These are phyloP conservation scores for Prochilodus magdalenae DNA, from an alignment of 2,113 vertebrate genomes.

Conservation along the genomic window DNA sequence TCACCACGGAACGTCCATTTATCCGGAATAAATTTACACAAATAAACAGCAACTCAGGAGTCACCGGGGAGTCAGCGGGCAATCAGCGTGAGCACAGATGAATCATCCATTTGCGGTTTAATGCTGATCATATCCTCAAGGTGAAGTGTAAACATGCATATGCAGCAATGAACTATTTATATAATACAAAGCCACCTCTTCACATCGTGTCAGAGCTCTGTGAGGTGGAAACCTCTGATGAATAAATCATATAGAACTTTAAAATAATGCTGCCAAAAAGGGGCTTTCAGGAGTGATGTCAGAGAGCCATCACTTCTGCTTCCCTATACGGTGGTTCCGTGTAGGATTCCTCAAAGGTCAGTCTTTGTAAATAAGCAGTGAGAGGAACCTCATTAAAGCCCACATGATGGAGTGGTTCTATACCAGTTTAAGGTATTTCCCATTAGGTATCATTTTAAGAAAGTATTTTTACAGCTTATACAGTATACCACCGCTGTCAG, in stretches of 20 bases:
- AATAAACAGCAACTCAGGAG: conserved; percentile 22
- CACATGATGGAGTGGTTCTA: too few species aligned
- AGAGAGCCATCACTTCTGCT: neutral
- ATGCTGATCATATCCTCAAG: neutral
- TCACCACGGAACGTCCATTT: neutral
- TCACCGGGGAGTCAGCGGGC: conserved; percentile 6
- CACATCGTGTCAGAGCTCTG: neutral
- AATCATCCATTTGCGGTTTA: conserved; percentile 16
- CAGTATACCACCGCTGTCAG: too few species aligned
- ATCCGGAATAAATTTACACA: conserved; percentile 3
- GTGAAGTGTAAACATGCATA: conserved; percentile 5
- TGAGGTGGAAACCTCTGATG: neutral
- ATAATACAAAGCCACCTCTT: neutral
- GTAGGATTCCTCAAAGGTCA: too few species aligned
- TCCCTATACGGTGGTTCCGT: too few species aligned
- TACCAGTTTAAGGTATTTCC: too few species aligned
- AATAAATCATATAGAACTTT: neutral
- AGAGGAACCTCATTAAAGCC: too few species aligned
- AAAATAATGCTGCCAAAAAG: neutral
- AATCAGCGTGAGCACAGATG: conserved; percentile 14
- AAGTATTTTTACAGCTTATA: too few species aligned
- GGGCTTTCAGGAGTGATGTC: neutral
- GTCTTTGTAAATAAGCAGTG: too few species aligned
- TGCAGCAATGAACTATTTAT: neutral
- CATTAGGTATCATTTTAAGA: too few species aligned